Percentiles rank a stretch among this genome's conserved stretches.
phyloP scores from a whole-genome alignment of 2,888 invertebrate species.

The Mythimna impura region DNA sequence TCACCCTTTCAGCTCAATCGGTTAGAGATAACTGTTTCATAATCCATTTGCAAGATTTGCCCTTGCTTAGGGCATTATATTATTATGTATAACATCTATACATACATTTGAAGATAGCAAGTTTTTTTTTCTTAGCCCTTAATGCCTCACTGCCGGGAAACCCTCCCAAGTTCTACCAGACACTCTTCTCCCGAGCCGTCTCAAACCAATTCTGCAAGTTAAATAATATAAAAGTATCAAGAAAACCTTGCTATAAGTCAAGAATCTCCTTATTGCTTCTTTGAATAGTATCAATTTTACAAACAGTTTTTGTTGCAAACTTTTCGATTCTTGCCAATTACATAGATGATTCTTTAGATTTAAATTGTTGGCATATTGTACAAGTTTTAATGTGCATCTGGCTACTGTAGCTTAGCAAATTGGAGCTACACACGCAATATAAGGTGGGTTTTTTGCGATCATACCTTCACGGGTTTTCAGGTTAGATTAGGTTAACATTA shows the following conservation, averaged over 20 bases:
- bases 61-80: too few relatives aligned
- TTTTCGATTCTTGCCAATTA: slow-evolving; percentile 22
- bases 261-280: slow-evolving; percentile 12
- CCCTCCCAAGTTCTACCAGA: too few relatives aligned
- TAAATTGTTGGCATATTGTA: slow-evolving; percentile 27
- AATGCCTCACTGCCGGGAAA: too few relatives aligned
- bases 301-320: slow-evolving; percentile 19
- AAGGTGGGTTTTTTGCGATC: slow-evolving; percentile 13
- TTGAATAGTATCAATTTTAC: slow-evolving; percentile 19
- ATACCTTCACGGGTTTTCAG: not conserved
- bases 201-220: too few relatives aligned
- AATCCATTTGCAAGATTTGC: too few relatives aligned
- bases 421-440: slow-evolving; percentile 44
- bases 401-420: slow-evolving; percentile 29
- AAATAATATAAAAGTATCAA: too few relatives aligned
- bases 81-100: too few relatives aligned
- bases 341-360: not conserved
- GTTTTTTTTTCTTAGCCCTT: too few relatives aligned
- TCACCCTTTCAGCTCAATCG: too few relatives aligned
- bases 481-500: not conserved
- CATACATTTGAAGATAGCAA: too few relatives aligned
- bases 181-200: too few relatives aligned
- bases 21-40: too few relatives aligned
- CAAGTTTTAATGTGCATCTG: slow-evolving; percentile 50
- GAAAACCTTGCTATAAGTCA: slow-evolving; percentile 7